A percentile compares a stretch with the other conserved stretches of the same genome.
phyloP scores from a whole-genome alignment of 2,888 invertebrate species.

The Drosophila antonietae region DNA sequence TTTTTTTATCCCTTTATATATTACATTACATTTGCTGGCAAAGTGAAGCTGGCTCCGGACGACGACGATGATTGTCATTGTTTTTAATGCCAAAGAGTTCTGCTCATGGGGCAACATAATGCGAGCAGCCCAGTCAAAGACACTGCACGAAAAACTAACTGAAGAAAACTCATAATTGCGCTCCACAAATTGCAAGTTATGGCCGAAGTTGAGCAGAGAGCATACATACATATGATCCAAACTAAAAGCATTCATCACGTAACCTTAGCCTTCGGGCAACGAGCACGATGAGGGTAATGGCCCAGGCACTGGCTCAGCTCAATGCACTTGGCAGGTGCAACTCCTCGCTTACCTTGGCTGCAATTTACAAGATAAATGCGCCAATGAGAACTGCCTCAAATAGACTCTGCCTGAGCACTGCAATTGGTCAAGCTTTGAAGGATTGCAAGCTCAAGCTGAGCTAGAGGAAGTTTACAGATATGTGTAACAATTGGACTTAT shows the following conservation, averaged over 20 bases:
- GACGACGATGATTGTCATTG: constrained; percentile 60
- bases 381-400: constrained; percentile 23
- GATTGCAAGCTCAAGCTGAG: neutral
- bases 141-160: constrained; percentile 44
- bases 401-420: neutral
- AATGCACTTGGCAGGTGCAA: constrained; percentile 40
- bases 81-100: constrained; percentile 63
- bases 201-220: constrained; percentile 57
- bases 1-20: constrained; percentile 60
- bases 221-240: constrained; percentile 36
- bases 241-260: constrained; percentile 60
- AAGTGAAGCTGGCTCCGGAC: constrained; percentile 43
- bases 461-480: neutral
- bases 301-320: constrained; percentile 13
- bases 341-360: constrained; percentile 28
- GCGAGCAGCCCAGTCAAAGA: constrained; percentile 35
- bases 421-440: constrained; percentile 1
- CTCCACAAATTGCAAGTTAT: constrained; percentile 78
- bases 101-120: constrained; percentile 57
- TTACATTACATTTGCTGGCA: constrained; percentile 74
- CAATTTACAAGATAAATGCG: constrained; percentile 45
- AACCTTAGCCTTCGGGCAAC: constrained; percentile 23
- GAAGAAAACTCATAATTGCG: constrained; percentile 77
- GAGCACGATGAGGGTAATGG: constrained; percentile 15
- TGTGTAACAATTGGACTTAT: neutral